Evolutionary conservation across 2,797 vertebrate species (phyloP), one percentile per base, ranked within the genome.

Genomic region (Hyperoplus lanceolatus): DNA sequence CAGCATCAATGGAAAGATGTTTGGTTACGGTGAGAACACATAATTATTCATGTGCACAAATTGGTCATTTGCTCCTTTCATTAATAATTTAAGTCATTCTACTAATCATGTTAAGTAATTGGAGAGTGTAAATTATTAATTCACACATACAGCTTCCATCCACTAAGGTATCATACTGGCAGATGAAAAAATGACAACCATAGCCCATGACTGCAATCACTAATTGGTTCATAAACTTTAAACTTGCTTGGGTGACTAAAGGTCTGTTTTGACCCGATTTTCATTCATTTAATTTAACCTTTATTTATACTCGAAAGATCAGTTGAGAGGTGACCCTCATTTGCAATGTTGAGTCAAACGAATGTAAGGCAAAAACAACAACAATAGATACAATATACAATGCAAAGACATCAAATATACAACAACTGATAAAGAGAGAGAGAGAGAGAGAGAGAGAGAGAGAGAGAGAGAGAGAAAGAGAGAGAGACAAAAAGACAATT

Each of bases 31-130:
- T 55, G n/a, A 59, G 53, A 78, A 63, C 29, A 36, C 66, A 41
- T 4, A 46, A 57, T 43, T 10, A 38, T 53, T 59, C 2, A 63
- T 65, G 29, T 16, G 36, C 42, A 59, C 42, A 59, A 64, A 71
- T 54, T 10, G 46, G 59, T 77, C 41, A 77, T 56, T 63, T 12
- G 46, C 46, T 39, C 13, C 55, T 60, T 14, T 39, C 8, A 71
- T 79, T 1, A 82, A 80, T 77, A 46, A 79, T 77, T 73, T 3
- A 53, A 69, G 48, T 58, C 36, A 75, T 71, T 69, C n/a, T 49
- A 15, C 73, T 63, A 54, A 64, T 70, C n/a, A 29, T 41, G 51
- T 57, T 16, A 69, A n/a, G 49, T 58, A 8, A 73, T 78, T 72
- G 56, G 3, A 59, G 46, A 16, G 38, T 8, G 8, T 76, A 46